These are phyloP conservation scores for Maccullochella peelii DNA, from an alignment of 2,113 vertebrate species.

Conservation along the genomic window DNA sequence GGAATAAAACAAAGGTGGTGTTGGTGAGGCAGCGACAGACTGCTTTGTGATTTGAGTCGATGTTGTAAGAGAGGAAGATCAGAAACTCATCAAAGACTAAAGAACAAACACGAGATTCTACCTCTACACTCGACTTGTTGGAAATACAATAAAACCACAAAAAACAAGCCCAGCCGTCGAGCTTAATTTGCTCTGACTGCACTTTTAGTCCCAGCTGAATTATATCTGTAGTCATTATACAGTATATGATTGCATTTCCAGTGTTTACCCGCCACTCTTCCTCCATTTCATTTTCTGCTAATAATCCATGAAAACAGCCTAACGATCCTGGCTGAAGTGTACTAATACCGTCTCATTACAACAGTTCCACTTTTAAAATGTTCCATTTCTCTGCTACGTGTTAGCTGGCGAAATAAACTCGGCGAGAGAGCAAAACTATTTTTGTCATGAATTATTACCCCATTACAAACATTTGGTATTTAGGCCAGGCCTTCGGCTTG, in stretches of 20 bases:
- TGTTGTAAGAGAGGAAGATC: neutral
- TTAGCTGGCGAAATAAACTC: constrained; percentile 25
- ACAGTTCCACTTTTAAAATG: constrained; percentile 27
- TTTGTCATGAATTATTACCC: constrained; percentile 58
- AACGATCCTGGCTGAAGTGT: constrained; percentile 33
- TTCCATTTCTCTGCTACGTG: constrained; percentile 20
- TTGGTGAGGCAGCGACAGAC: neutral
- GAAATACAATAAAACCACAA: neutral
- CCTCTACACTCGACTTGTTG: neutral
- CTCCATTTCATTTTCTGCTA: constrained; percentile 37
- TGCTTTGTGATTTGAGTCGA: neutral
- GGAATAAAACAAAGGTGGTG: neutral
- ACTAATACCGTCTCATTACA: constrained; percentile 58
- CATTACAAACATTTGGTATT: constrained; percentile 53
- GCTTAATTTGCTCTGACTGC: constrained; percentile 28
- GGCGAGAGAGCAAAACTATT: constrained; percentile 18
- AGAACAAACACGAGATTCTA: neutral
- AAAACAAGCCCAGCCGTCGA: neutral
- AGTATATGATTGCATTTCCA: constrained; percentile 5
- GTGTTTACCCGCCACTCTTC: constrained; percentile 16
- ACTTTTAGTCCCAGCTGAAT: constrained; percentile 32
- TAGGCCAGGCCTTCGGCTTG: constrained; percentile 34
- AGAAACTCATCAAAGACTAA: constrained; percentile 1
- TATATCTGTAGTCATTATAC: constrained; percentile 13
- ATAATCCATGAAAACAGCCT: constrained; percentile 44